Conservation (phyloP, 2,797 vertebrate genomes). For the Thaleichthys pacificus region DNA sequence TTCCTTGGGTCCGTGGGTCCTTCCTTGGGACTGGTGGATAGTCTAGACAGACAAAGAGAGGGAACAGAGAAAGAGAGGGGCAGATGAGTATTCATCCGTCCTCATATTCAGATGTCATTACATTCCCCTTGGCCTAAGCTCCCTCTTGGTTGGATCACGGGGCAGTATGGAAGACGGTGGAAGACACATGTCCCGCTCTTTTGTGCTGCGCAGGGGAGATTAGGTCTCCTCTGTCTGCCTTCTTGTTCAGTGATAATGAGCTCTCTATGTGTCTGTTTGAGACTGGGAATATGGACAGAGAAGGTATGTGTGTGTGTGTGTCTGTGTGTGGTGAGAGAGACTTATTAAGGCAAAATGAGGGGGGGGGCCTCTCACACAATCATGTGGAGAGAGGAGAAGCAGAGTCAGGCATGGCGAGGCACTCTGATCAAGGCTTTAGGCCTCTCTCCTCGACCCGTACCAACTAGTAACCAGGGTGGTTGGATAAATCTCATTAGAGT, state of each 20-base stretch:
- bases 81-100: conserved; percentile 13
- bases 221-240: conserved; percentile 14
- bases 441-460: background rate
- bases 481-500: too few species aligned
- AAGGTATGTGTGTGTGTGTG: background rate
- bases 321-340: conserved; percentile 1
- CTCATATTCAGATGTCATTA: conserved; percentile 11
- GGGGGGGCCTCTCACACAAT: conserved; percentile 1
- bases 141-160: background rate
- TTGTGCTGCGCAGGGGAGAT: background rate
- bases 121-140: conserved; percentile 16
- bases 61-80: conserved; percentile 11
- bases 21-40: too few species aligned
- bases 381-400: background rate
- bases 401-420: background rate
- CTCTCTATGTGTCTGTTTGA: conserved; percentile 8
- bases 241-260: conserved; percentile 42
- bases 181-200: conserved; percentile 12
- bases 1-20: too few species aligned
- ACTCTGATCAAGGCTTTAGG: conserved; percentile 4
- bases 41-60: too few species aligned
- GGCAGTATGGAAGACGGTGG: conserved; percentile 14
- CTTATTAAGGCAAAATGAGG: conserved; percentile 14
- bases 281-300: background rate
- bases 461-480: too few species aligned